Percentiles rank a stretch among this genome's conserved stretches.
Conservation (phyloP, 1,140 invertebrate genomes). For the Harlomillsia oculata region DNA sequence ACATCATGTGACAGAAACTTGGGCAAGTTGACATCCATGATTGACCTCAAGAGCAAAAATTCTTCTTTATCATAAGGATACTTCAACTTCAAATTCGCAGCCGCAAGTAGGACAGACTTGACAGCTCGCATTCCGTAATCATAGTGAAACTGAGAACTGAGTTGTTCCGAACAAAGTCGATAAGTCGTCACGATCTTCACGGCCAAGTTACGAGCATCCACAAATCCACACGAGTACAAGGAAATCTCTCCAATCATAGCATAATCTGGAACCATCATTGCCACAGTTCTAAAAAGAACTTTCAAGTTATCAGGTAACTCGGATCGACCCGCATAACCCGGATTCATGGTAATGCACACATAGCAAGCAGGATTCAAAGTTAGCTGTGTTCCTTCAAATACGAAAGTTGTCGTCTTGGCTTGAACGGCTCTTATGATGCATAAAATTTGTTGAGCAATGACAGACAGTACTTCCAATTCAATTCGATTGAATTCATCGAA, state of each 20-base stretch:
- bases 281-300: slow-evolving; percentile 74
- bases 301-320: slow-evolving; percentile 85
- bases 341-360: slow-evolving; percentile 86
- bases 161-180: slow-evolving; percentile 75
- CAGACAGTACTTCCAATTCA: slow-evolving; percentile 79
- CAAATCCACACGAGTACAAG: slow-evolving; percentile 80
- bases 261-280: slow-evolving; percentile 94
- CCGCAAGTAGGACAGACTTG: slow-evolving; percentile 71
- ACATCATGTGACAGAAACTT: slow-evolving; percentile 85
- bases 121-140: slow-evolving; percentile 79
- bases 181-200: slow-evolving; percentile 84
- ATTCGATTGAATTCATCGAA: slow-evolving; percentile 87
- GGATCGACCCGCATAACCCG: slow-evolving; percentile 74
- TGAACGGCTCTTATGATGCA: slow-evolving; percentile 60
- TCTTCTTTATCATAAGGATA: slow-evolving; percentile 72
- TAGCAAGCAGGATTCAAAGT: slow-evolving; percentile 64
- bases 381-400: slow-evolving; percentile 70
- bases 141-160: slow-evolving; percentile 78
- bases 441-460: slow-evolving; percentile 72
- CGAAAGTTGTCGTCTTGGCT: slow-evolving; percentile 54
- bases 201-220: slow-evolving; percentile 64
- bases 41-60: slow-evolving; percentile 65
- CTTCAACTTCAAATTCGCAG: slow-evolving; percentile 74
- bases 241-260: slow-evolving; percentile 84
- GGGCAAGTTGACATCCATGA: slow-evolving; percentile 85